Evolutionary conservation across 2,113 vertebrate genomes (phyloP).

Genomic region (Recurvirostra avosetta): DNA sequence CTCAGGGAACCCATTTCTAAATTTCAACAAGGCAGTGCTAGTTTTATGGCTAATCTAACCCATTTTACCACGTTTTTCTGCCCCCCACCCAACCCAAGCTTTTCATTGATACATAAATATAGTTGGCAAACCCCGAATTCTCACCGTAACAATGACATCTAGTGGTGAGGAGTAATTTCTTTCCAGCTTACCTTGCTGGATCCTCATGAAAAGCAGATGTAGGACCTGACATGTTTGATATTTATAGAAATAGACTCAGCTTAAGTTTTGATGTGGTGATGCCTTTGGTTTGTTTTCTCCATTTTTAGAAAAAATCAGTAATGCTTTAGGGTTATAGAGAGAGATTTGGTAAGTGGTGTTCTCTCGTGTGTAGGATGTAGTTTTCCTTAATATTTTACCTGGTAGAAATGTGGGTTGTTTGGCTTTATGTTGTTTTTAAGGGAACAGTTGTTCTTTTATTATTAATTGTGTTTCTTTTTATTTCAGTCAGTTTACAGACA

Average conservation of each 20-base stretch:
- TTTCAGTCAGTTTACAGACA: constrained; percentile 95
- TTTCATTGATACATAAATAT: not conserved
- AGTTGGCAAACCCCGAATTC: not conserved
- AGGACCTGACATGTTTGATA: not conserved
- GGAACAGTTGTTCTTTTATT: not conserved
- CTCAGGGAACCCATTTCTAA: not conserved
- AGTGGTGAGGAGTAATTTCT: not conserved
- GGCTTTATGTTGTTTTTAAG: not conserved
- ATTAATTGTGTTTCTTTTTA: not conserved
- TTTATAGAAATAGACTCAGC: not conserved
- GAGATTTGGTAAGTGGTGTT: not conserved
- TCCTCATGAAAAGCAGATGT: not conserved
- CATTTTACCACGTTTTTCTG: not conserved
- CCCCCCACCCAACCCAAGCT: not conserved
- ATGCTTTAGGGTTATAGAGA: not conserved
- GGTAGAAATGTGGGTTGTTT: not conserved
- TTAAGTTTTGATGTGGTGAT: not conserved
- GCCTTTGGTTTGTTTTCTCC: not conserved
- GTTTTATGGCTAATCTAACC: not conserved
- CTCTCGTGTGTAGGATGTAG: not conserved
- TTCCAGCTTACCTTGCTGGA: not conserved
- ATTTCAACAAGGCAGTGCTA: not conserved
- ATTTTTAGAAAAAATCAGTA: not conserved
- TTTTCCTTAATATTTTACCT: not conserved
- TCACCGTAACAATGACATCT: constrained; percentile 3